These are phyloP conservation scores for Conchocele bisecta DNA, from an alignment of 2,888 invertebrate species.

Conservation along the genomic window DNA sequence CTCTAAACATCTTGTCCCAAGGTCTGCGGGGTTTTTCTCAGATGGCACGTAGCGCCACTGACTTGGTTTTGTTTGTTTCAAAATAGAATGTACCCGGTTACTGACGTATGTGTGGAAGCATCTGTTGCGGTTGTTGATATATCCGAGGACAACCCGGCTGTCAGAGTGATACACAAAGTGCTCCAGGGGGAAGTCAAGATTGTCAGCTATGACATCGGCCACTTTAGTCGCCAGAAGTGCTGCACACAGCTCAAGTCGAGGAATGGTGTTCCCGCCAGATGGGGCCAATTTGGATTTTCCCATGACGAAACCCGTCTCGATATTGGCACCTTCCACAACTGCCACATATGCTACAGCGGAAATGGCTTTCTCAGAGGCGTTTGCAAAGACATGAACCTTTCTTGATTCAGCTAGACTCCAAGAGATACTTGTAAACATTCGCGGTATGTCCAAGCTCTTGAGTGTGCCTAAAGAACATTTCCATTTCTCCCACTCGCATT, in stretches of 20 bases:
- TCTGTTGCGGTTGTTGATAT: constrained; percentile 34
- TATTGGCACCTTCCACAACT: background rate
- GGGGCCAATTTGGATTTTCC: constrained; percentile 58
- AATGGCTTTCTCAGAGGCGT: constrained; percentile 60
- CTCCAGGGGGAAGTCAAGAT: constrained; percentile 19
- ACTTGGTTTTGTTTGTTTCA: constrained; percentile 2
- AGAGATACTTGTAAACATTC: background rate
- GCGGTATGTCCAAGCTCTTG: background rate
- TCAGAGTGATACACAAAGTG: constrained; percentile 38
- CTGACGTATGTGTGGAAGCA: constrained; percentile 55
- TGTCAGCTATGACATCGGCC: constrained; percentile 7
- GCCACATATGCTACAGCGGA: constrained; percentile 49
- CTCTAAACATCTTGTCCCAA: constrained; percentile 28
- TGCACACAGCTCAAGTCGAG: constrained; percentile 54
- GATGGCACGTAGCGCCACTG: constrained; percentile 49
- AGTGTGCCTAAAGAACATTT: background rate
- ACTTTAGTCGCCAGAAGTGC: constrained; percentile 50
- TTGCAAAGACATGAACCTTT: constrained; percentile 46
- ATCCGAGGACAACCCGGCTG: constrained; percentile 53
- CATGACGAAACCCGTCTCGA: constrained; percentile 37
- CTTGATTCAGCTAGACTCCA: too few relatives aligned
- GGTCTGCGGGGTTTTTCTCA: constrained; percentile 41
- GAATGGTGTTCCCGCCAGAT: constrained; percentile 40
- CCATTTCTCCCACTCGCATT: background rate
- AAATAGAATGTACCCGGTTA: constrained; percentile 43